Evolutionary conservation across 2,113 vertebrate genomes (phyloP), one percentile per base, ranked within the genome.

Genomic region (Corythoichthys haematopterus): DNA sequence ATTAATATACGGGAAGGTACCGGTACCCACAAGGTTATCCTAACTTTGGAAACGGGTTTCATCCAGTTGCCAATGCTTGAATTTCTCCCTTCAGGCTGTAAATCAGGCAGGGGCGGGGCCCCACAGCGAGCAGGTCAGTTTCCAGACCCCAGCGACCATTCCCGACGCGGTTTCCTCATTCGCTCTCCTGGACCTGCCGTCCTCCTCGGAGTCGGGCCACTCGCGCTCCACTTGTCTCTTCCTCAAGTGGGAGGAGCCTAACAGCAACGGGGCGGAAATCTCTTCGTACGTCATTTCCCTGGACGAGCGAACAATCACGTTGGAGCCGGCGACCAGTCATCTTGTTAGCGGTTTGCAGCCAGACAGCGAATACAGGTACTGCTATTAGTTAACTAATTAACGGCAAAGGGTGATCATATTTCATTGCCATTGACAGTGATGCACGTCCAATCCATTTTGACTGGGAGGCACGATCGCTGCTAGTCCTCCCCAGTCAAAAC

Each of bases 161-260:
- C 97, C 97, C 0, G 94, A 92, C 33, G 90, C 90, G 0, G 87
- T 99, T 28, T 89, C 90, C 8, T 74, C 73, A 10, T 90, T 98
- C 52, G 80, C 66, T 0, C 86, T 95, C 68, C 85, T 93, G 85
- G 94, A 97, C 60, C 92, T 95, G 45, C 93, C 91, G 0, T 87
- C 91, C 65, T 88, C 45, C 64, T n/a, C 77, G 14, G 91, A 87
- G 46, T 69, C 64, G 1, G 91, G 88, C 0, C 85, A 89, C 61
- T 92, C 93, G 0, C 91, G 93, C 4, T 95, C 93, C 0, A 94
- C 92, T 90, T 96, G 95, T 92, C 93, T 99, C 85, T 87, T 92
- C 4, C 89, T 99, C 76, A 93, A 79, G 89, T 99, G 97, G 97
- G 96, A 98, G 6, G 95, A 97, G 79, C 96, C 97, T 0, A 92